Base-by-base conservation (phyloP, 2,888 invertebrate genomes). In the Tholera decimalis region DNA sequence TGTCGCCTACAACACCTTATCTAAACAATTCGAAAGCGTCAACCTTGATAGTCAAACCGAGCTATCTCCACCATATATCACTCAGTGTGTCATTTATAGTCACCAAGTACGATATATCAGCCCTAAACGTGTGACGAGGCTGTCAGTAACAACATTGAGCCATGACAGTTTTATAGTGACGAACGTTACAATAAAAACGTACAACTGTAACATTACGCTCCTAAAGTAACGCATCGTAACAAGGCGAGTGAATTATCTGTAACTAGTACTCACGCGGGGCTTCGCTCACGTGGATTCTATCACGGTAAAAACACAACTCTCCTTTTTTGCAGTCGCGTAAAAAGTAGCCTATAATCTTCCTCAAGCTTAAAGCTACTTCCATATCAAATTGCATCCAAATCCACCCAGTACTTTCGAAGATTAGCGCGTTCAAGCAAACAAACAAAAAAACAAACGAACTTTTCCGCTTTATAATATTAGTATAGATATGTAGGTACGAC, bases 131-230 rank as follows among this genome's bases (percentile, higher is more conserved):
- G 20, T 61, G 70, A 54, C 53, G 62, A 57, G 37, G 13, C 37
- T 41, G 58, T 37, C 53, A 33, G 56, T 56, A 44, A 74, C 57
- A 71, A 58, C 50, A 47, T 46, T n/a, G 61, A 66, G 35, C 22
- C 44, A 46, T 46, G 66, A 76, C 80, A 54, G 55, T 80, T 83
- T 83, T 83, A 83, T 83, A 61, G 77, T 47, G 55, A 66, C 54
- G 41, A 62, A 61, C 55, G 62, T 47, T 54, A 62, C 51, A 63
- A 69, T 82, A 75, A 77, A 73, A 63, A 33, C n/a, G 26, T 39
- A 51, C 33, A 71, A 64, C 53, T 58, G 56, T 50, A 60, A 50
- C n/a, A n/a, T 65, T 49, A 18, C 35, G 11, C 33, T 41, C 49
- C 41, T 8, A 24, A 59, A 49, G 41, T 46, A 22, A 41, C 6